Evolutionary conservation across 2,888 invertebrate genomes (phyloP).

Genomic region (Scaptomyza flava): DNA sequence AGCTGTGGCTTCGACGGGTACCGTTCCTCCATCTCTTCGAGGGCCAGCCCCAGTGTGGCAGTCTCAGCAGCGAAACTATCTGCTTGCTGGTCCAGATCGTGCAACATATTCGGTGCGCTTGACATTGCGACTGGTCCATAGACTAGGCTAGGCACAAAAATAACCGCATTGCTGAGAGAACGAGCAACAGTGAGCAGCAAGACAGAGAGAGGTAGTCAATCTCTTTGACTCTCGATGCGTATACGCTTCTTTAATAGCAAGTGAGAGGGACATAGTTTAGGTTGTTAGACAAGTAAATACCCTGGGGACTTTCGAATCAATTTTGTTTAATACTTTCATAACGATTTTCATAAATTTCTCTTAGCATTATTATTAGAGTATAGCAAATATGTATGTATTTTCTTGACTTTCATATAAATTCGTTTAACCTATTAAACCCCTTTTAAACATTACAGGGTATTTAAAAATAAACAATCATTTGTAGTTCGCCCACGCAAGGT

Average conservation of each 20-base stretch:
- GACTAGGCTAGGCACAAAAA: not conserved
- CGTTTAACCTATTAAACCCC: not conserved
- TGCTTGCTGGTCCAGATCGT: constrained; percentile 64
- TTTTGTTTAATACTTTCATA: not conserved
- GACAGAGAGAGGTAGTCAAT: not conserved
- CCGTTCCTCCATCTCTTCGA: constrained; percentile 41
- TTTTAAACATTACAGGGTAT: not conserved
- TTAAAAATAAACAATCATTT: constrained; percentile 19
- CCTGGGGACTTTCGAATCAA: not conserved
- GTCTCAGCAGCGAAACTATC: constrained; percentile 41
- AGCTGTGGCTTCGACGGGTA: constrained; percentile 66
- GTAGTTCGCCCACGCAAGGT: constrained; percentile 40
- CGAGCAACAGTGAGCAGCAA: constrained; percentile 2
- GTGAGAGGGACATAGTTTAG: not conserved
- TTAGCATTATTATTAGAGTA: too few relatives aligned
- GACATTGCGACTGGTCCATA: constrained; percentile 64
- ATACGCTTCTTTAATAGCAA: constrained; percentile 35
- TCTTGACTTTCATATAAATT: not conserved
- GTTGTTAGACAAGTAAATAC: not conserved
- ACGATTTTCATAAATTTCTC: too few relatives aligned
- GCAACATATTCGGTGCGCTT: constrained; percentile 67
- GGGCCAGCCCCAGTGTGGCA: constrained; percentile 39
- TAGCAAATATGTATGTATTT: too few relatives aligned
- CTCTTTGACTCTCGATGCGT: not conserved
- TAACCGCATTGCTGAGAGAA: constrained; percentile 6